These are phyloP conservation scores for Dendroctonus ponderosae DNA, from an alignment of 1,140 invertebrate genomes.

Conservation along the genomic window DNA sequence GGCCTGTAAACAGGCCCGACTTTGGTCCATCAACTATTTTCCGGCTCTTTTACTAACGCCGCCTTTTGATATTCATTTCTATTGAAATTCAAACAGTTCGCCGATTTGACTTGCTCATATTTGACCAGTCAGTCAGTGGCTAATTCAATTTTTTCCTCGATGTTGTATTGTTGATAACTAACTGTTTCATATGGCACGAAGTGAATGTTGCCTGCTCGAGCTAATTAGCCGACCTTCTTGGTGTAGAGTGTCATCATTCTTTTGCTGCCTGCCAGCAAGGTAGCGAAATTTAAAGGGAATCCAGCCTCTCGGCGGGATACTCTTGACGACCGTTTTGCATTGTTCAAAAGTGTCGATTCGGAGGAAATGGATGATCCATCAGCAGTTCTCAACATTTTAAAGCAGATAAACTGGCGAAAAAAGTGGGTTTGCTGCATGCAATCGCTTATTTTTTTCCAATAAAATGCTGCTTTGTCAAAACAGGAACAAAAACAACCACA, in stretches of 20 bases:
- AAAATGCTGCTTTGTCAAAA: not conserved
- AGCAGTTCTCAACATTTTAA: constrained; percentile 18
- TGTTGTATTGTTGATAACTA: too few species aligned
- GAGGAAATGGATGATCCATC: constrained; percentile 13
- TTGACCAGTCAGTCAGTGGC: too few species aligned
- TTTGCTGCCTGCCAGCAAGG: too few species aligned
- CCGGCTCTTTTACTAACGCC: constrained; percentile 5
- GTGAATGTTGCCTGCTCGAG: too few species aligned
- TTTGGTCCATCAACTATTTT: constrained; percentile 17
- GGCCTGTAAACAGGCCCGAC: constrained; percentile 29
- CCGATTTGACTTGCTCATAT: too few species aligned
- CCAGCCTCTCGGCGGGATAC: constrained; percentile 20
- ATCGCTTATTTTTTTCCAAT: constrained; percentile 2
- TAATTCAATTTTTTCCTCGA: too few species aligned
- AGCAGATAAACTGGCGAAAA: not conserved
- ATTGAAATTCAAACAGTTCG: too few species aligned
- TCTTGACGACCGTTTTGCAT: constrained; percentile 31
- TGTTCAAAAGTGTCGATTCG: constrained; percentile 29
- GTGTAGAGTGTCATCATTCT: too few species aligned
- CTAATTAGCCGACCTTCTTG: too few species aligned
- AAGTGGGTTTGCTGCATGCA: not conserved
- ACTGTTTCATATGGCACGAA: too few species aligned
- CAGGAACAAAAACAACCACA: not conserved
- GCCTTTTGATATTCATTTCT: not conserved
- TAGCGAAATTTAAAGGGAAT: too few species aligned